Base-by-base conservation (phyloP, 92 coral and sea anemone genomes). In the Epizoanthus illoricatus region DNA sequence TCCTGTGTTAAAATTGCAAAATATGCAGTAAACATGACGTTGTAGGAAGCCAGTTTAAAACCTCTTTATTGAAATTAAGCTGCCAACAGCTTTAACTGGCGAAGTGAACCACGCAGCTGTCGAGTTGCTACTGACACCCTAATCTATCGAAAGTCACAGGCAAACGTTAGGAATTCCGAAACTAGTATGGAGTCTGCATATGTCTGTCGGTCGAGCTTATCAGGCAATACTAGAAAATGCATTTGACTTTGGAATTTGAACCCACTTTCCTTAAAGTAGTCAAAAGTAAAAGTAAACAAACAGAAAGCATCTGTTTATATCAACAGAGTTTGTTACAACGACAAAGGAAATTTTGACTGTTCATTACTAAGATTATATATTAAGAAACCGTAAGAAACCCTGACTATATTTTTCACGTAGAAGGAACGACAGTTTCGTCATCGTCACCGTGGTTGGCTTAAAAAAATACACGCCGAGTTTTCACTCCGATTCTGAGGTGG, bases 1-100 rank as follows among this genome's bases (percentile, higher is more conserved):
- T 60, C 68, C 81, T 75, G 56, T 75, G 81, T 75, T 75, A 75
- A 75, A 75, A 40, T 75, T 75, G 69, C 54, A 18, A 40, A 60
- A 33, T 15, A 60, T 63, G 20, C 23, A 64, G 19, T 21, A 62
- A 78, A 78, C 71, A 45, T 78, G 82, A 78, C 23, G 21, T 41
- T 52, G 71, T 18, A 54, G 69, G 42, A 75, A 75, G 52, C 12
- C 15, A 21, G 23, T 17, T 40, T 3, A 64, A 78, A 59, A 13
- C 45, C 39, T 39, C 18, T 75, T 63, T 21, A 78, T 63, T 20
- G 15, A 78, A 13, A 23, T 42, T 61, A 78, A 78, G 60, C 82
- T 43, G 8, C 60, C 60, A 15, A 57, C 43, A 20, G 71, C 71
- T 62, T 78, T 62, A 78, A 21, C 43, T 52, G 18, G 43, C 7